A percentile compares a stretch with the other conserved stretches of the same genome.
These are phyloP conservation scores for Brevimyrus niger DNA, from an alignment of 2,113 vertebrate species.

Conservation along the genomic window DNA sequence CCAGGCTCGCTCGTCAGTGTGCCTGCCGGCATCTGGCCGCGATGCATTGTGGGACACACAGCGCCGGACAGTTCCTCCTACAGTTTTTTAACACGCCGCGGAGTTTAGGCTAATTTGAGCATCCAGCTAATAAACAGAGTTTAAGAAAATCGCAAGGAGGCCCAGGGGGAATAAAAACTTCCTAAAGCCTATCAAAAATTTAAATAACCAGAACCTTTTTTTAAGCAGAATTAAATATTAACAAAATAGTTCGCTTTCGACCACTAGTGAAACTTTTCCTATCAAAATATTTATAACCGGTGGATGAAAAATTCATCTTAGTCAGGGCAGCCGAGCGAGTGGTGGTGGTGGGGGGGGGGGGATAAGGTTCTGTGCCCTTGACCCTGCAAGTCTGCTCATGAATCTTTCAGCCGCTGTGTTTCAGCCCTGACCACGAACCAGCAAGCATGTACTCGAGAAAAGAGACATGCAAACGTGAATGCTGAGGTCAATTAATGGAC, in stretches of 20 bases:
- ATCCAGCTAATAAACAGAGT: background rate
- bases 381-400: background rate
- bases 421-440: background rate
- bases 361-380: background rate
- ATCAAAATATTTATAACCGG: slow-evolving; percentile 7
- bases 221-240: background rate
- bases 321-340: background rate
- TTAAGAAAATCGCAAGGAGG: background rate
- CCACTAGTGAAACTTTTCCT: background rate
- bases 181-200: background rate
- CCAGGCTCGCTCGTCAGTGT: background rate
- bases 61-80: background rate
- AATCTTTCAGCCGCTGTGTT: background rate
- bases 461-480: background rate
- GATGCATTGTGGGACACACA: background rate
- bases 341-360: background rate
- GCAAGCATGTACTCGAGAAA: background rate
- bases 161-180: background rate
- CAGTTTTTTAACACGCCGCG: background rate
- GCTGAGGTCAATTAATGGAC: background rate
- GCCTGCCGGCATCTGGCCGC: background rate
- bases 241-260: background rate
- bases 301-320: background rate
- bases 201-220: background rate
- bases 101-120: background rate